These are phyloP conservation scores for Toxotes lorentzi DNA, from an alignment of 2,797 vertebrate species.

Conservation along the genomic window DNA sequence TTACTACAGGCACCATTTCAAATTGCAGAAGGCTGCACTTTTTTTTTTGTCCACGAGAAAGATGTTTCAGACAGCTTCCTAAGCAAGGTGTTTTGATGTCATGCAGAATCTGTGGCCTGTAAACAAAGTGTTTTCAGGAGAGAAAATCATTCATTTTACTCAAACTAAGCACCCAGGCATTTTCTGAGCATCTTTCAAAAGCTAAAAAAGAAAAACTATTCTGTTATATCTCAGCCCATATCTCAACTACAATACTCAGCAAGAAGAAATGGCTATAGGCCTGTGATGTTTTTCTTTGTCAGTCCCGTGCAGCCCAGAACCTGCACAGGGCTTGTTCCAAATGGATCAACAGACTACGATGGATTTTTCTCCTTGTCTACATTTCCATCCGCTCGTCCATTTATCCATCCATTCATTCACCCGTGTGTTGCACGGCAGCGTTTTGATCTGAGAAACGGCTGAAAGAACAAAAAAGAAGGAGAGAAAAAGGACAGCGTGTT, in stretches of 20 bases:
- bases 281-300: conserved; percentile 60
- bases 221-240: conserved; percentile 31
- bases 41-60: conserved; percentile 21
- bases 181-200: conserved; percentile 57
- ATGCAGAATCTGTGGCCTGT: conserved; percentile 42
- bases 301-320: conserved; percentile 46
- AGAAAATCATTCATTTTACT: conserved; percentile 56
- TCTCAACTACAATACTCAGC: conserved; percentile 51
- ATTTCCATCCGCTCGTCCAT: conserved; percentile 59
- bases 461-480: conserved; percentile 50
- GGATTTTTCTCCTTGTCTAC: conserved; percentile 66
- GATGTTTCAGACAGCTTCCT: conserved; percentile 42
- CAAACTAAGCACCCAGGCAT: conserved; percentile 46
- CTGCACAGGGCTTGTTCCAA: conserved; percentile 29
- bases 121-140: conserved; percentile 55
- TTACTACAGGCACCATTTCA: conserved; percentile 54
- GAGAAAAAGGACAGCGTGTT: conserved; percentile 52
- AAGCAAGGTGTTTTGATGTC: conserved; percentile 49
- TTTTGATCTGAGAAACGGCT: conserved; percentile 60
- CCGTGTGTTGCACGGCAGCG: conserved; percentile 32
- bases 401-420: conserved; percentile 58
- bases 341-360: conserved; percentile 58
- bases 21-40: conserved; percentile 52
- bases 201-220: conserved; percentile 37
- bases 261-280: conserved; percentile 42